Evolutionary conservation across 2,888 invertebrate genomes (phyloP), one percentile per base, ranked within the genome.

Genomic region (Temnothorax unifasciatus): DNA sequence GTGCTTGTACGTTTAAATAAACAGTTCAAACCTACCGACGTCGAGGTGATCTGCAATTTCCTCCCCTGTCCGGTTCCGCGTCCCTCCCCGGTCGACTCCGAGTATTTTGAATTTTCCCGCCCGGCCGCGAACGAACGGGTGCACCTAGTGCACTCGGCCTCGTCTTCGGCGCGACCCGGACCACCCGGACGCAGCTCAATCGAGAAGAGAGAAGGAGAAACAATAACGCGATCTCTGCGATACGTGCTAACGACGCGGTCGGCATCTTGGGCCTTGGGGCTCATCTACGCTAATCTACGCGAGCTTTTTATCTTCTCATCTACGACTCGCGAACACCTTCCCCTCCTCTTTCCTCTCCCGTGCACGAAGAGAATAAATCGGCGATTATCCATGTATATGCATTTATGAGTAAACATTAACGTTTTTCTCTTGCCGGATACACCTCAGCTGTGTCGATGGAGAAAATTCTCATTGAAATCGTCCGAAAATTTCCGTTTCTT

Each of bases 1-100:
- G 38, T 82, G 63, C 63, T 79, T 77, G 44, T 81, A 73, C 50
- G 52, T 82, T 82, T 75, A 82, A 82, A 82, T 82, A 75, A 82
- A 82, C 21, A 41, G n/a, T 66, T 76, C 18, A 76, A 52, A 66
- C 5, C 8, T n/a, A 29, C 11, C 34, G 21, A 50, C 6, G 29
- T 18, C 21, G 5, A 38, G 3, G 50, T 47, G 2, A 3, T 63
- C 15, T 18, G 15, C 21, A 29, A 18, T 5, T 47, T 5, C 38
- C 11, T n/a, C 15, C 47, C 3, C 29, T 29, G 9, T 13, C n/a
- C n/a, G 47, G 1, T 15, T 47, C 15, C 18, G 4, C 18, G 4
- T 38, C n/a, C n/a, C 18, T 18, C 15, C 6, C 1, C 34, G 6
- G 34, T 8, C 9, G 8, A 3, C 9, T 21, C 21, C 38, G 15